Percentiles rank a stretch among this genome's conserved stretches.
These are phyloP conservation scores for Pseudomugil tenellus DNA, from an alignment of 2,797 vertebrate species.

Conservation along the genomic window DNA sequence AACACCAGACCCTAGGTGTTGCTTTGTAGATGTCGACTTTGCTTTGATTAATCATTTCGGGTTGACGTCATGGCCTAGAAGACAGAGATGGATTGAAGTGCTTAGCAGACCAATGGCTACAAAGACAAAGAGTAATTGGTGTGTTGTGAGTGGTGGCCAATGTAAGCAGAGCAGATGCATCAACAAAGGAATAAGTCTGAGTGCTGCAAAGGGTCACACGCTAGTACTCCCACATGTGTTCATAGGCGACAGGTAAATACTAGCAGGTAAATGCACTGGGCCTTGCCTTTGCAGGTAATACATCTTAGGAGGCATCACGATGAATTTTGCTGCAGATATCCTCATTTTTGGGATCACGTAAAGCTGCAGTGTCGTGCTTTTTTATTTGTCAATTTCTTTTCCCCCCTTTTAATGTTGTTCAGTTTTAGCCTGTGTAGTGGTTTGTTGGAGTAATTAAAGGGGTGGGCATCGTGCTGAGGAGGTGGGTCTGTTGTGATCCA, in stretches of 20 bases:
- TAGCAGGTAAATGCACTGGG: slow-evolving; percentile 64
- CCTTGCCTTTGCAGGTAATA: slow-evolving; percentile 43
- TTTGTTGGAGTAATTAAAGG: slow-evolving; percentile 56
- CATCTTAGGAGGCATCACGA: slow-evolving; percentile 60
- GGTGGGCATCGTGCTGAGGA: slow-evolving; percentile 53
- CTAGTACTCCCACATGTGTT: slow-evolving; percentile 67
- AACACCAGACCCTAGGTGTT: slow-evolving; percentile 56
- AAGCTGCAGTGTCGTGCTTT: slow-evolving; percentile 14
- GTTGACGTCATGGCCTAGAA: slow-evolving; percentile 72
- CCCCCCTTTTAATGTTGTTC: neutral
- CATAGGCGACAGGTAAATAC: slow-evolving; percentile 74
- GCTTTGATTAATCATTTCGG: slow-evolving; percentile 73
- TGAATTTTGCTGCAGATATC: slow-evolving; percentile 66
- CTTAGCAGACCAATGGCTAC: slow-evolving; percentile 82
- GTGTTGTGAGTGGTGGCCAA: slow-evolving; percentile 74
- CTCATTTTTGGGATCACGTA: slow-evolving; percentile 1
- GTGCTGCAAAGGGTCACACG: slow-evolving; percentile 68
- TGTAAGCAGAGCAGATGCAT: slow-evolving; percentile 82
- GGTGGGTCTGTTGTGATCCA: slow-evolving; percentile 66
- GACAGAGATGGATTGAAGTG: slow-evolving; percentile 85
- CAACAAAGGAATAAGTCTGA: slow-evolving; percentile 71
- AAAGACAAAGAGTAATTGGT: slow-evolving; percentile 85
- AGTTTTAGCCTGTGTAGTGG: slow-evolving; percentile 28
- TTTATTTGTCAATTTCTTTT: neutral
- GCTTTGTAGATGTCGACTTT: slow-evolving; percentile 62